Percentiles rank a stretch among this genome's conserved stretches.
These are phyloP conservation scores for Phaethon lepturus DNA, from an alignment of 2,113 vertebrate genomes.

Conservation along the genomic window DNA sequence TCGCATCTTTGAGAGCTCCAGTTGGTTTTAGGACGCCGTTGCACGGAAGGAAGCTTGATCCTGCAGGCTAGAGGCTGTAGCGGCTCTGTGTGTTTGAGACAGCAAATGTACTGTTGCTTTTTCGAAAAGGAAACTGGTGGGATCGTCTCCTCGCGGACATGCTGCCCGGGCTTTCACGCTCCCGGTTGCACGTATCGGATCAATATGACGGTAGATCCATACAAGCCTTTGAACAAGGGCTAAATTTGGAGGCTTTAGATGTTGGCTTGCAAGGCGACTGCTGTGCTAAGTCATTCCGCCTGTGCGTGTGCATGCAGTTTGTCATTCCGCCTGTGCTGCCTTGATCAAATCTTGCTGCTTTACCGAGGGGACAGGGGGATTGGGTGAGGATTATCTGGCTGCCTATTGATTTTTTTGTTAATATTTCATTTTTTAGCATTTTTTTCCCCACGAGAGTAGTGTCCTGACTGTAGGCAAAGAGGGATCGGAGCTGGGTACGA, in stretches of 20 bases:
- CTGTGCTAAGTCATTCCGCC: neutral
- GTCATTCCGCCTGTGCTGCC: neutral
- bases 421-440: neutral
- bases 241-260: neutral
- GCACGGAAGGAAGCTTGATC: neutral
- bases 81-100: neutral
- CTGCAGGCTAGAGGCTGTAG: too few relatives aligned
- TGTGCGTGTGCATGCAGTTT: neutral
- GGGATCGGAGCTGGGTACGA: neutral
- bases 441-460: neutral
- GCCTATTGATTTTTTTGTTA: neutral
- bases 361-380: neutral
- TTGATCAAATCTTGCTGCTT: neutral
- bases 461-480: neutral
- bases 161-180: neutral
- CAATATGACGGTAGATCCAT: neutral
- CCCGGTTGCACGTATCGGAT: neutral
- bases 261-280: neutral
- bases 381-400: neutral
- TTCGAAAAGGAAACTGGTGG: neutral
- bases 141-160: neutral
- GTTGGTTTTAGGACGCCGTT: neutral
- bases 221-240: neutral
- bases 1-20: neutral
- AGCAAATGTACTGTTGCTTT: neutral